phyloP scores from a whole-genome alignment of 2,113 vertebrate genomes.

The Rissa tridactyla region DNA sequence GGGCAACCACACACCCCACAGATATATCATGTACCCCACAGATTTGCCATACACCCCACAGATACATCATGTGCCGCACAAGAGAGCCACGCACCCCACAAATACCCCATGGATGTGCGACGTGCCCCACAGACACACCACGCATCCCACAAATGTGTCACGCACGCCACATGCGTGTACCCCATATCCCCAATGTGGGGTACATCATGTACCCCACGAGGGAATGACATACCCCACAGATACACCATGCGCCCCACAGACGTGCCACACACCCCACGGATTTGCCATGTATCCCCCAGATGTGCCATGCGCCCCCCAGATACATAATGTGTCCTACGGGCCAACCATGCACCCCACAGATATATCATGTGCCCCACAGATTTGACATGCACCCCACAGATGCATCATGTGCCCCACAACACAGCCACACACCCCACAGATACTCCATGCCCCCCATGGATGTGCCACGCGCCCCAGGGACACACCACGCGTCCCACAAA shows the following conservation, averaged over 20 bases:
- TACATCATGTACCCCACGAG: neutral
- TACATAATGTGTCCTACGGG: rapidly evolving
- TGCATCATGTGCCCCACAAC: neutral
- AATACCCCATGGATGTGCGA: neutral
- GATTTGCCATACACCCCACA: neutral
- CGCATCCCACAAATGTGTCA: neutral
- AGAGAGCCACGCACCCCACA: neutral
- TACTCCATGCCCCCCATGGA: too few species aligned
- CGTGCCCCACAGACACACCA: neutral
- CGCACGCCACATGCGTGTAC: neutral
- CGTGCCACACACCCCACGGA: too few species aligned
- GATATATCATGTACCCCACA: neutral
- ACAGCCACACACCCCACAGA: too few species aligned
- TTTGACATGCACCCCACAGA: neutral
- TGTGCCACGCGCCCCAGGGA: neutral
- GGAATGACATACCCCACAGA: too few species aligned
- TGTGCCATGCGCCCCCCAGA: too few species aligned
- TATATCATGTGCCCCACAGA: neutral
- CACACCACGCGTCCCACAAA: neutral
- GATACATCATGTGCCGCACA: neutral
- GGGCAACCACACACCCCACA: too few species aligned
- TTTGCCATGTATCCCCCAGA: too few species aligned
- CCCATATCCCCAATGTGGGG: neutral
- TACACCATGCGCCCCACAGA: neutral
- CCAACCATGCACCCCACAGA: neutral